Evolutionary conservation across 2,113 vertebrate genomes (phyloP).

Genomic region (Rallus limicola): DNA sequence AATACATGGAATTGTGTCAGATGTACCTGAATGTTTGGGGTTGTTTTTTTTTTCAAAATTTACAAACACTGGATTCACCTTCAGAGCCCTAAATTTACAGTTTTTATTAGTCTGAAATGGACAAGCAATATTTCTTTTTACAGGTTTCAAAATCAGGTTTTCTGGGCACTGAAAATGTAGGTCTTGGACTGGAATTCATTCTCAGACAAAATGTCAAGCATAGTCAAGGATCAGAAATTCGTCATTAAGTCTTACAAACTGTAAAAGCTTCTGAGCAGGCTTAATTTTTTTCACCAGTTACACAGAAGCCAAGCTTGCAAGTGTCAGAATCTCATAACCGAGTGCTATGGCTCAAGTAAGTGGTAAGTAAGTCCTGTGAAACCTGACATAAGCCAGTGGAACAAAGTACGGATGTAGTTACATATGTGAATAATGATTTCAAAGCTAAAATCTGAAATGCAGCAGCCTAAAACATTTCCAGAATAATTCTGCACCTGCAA

Average conservation of each 20-base stretch:
- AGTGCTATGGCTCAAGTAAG: not conserved
- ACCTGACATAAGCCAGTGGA: not conserved
- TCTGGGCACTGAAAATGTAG: not conserved
- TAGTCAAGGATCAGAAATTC: not conserved
- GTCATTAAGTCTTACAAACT: not conserved
- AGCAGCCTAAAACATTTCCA: not conserved
- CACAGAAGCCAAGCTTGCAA: not conserved
- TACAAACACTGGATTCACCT: not conserved
- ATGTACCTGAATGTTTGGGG: not conserved
- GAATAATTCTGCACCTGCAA: not conserved
- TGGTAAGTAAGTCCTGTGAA: not conserved
- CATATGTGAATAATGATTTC: accelerated
- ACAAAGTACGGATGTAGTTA: not conserved
- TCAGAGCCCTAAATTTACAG: not conserved
- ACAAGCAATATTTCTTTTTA: not conserved
- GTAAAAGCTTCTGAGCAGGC: not conserved
- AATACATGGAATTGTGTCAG: not conserved
- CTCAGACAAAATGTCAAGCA: not conserved
- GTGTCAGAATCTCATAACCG: not conserved
- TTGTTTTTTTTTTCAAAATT: not conserved
- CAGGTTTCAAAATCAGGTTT: not conserved
- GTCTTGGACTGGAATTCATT: not conserved
- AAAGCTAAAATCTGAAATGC: not conserved
- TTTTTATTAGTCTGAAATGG: not conserved
- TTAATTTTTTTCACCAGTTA: not conserved